These are phyloP conservation scores for Antrozous pallidus DNA, from an alignment of 2,797 vertebrate species.

Conservation along the genomic window DNA sequence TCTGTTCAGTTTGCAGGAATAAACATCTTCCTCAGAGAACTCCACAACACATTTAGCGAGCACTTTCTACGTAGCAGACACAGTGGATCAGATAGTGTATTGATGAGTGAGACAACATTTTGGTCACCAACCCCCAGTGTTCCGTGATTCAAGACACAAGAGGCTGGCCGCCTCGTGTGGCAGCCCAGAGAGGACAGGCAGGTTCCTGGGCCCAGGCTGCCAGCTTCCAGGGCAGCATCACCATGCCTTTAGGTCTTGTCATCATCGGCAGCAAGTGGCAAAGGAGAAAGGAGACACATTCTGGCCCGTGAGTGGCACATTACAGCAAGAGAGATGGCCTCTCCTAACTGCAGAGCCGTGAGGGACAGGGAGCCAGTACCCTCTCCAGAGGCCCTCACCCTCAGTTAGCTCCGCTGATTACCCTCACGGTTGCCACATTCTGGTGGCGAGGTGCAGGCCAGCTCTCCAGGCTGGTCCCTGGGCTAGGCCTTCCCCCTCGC, in stretches of 20 bases:
- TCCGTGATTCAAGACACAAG: background rate
- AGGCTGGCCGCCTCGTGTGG: no score
- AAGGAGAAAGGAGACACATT: background rate
- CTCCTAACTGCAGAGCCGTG: fast-evolving
- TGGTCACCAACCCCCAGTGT: background rate
- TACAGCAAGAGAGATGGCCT: background rate
- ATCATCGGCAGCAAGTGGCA: background rate
- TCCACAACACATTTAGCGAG: background rate
- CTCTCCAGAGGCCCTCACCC: background rate
- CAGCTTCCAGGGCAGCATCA: background rate
- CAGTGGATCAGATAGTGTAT: background rate
- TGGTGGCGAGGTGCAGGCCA: background rate
- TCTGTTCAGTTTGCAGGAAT: background rate
- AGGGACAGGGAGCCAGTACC: background rate
- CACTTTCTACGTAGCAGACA: background rate
- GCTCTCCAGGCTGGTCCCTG: background rate
- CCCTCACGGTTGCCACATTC: fast-evolving
- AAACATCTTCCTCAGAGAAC: constrained; percentile 7
- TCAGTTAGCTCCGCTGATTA: background rate
- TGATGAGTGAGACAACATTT: background rate
- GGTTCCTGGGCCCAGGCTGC: no score
- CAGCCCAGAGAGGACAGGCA: background rate
- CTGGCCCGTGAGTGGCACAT: background rate
- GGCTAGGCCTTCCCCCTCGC: background rate
- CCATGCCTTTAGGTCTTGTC: background rate